Evolutionary conservation across 2,113 vertebrate species (phyloP), one percentile per base, ranked within the genome.

Genomic region (Lepus americanus): DNA sequence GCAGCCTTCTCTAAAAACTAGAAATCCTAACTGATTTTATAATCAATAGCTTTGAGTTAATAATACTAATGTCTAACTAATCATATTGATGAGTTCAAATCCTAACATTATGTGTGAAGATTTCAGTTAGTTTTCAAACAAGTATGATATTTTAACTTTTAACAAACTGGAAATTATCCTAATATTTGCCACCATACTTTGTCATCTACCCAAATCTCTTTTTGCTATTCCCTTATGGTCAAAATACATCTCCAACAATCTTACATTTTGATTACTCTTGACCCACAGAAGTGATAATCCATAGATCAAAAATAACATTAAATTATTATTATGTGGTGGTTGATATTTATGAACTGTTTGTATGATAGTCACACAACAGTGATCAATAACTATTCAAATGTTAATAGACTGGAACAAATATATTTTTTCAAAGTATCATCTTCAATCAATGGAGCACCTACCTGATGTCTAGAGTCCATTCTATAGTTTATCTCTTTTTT

Each of bases 391-490:
- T 27, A 74, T 23, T 67, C 78, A 67, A 69, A 70, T 76, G 5
- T 11, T 61, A 44, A 70, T 0, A 10, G 6, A 94, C 87, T 87
- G 64, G 11, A 87, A 86, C 23, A 1, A 8, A 16, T 16, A 89
- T 93, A 20, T 89, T 74, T 9, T 70, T 93, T 91, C 49, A 85
- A 78, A 96, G 78, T 19, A 39, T 0, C 5, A 76, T 74, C 22
- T 16, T 77, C 25, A 51, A 63, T 23, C 73, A 85, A 85, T 25
- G 95, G 7, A 0, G 79, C 36, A 66, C 44, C 23, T 53, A 29
- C 1, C 66, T 64, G 59, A 80, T 10, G 23, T 64, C 4, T 87
- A 73, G 25, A 17, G 39, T 88, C 83, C 49, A 70, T 69, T 83
- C n/a, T 36, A 72, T 36, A 29, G 2, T 87, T 36, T 73, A 9